Evolutionary conservation across 2,888 invertebrate genomes (phyloP), one percentile per base, ranked within the genome.

Genomic region (Limnephilus auricula): DNA sequence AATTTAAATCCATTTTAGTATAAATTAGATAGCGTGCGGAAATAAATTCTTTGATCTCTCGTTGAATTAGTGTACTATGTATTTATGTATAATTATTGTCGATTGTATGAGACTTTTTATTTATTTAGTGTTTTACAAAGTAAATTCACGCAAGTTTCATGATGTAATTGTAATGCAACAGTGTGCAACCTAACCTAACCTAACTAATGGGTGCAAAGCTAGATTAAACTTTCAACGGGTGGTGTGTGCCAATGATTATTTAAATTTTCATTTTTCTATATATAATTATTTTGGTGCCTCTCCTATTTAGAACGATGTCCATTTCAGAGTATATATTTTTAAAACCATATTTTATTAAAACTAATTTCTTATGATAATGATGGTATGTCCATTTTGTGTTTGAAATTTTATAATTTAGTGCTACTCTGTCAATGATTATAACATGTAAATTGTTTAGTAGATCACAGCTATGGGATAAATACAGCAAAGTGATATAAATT

Each of bases 311-410:
- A 91, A 83, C n/a, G 79, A 79, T 82, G 79, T 90, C 50, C 85
- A 91, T 91, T 89, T 89, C 80, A 91, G 82, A 91, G 89, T 80
- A 91, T 84, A 89, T 91, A 89, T 91, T 91, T 91, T 40, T 89
- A 89, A 85, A 79, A 79, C 90, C 85, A 86, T 91, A 91, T 85
- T 85, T 89, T 91, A 86, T 89, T 50, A 79, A 83, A 79, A 89
- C 45, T 84, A 34, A 91, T 88, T 89, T 89, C 86, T 91, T 30
- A 83, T 91, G 65, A 79, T 91, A 89, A 91, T 45, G 13, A 45
- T 15, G 91, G 50, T 91, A 89, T 85, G 85, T 90, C 84, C 84
- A 85, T 25, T 82, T 90, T 34, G 83, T 83, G 31, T 90, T 83
- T 45, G 13, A 90, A 90, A 79, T 84, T 31, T 15, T 90, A 83